Conservation (phyloP, 2,113 vertebrate genomes). For the Opisthocomus hoazin region DNA sequence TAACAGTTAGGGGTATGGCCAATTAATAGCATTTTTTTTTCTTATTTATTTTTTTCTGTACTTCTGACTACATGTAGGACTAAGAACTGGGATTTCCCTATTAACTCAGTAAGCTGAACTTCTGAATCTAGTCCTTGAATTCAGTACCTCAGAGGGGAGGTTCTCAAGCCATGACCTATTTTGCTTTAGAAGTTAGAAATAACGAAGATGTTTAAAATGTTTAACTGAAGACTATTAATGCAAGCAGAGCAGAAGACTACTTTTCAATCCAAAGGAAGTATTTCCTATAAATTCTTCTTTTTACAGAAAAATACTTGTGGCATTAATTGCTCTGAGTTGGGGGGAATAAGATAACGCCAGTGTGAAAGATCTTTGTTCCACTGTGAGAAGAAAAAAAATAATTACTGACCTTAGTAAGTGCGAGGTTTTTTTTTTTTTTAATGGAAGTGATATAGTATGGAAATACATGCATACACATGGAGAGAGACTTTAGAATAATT, state of each 20-base stretch:
- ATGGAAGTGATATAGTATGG: background rate
- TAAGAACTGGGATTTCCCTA: background rate
- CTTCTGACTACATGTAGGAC: background rate
- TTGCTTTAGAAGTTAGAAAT: background rate
- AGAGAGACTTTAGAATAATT: background rate
- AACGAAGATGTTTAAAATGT: background rate
- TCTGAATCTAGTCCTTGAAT: background rate
- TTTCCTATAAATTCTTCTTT: background rate
- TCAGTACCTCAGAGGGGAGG: background rate
- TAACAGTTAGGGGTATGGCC: slow-evolving; percentile 6
- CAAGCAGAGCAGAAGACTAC: background rate
- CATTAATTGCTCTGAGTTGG: background rate
- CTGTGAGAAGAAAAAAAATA: background rate
- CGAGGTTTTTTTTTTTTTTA: background rate
- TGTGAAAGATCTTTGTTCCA: background rate
- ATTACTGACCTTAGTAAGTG: background rate
- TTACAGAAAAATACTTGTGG: background rate
- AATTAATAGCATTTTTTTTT: slow-evolving; percentile 35
- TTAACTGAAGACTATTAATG: background rate
- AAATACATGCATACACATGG: background rate
- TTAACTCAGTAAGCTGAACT: background rate
- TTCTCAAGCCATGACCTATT: background rate
- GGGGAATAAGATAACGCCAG: background rate
- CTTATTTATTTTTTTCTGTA: background rate
- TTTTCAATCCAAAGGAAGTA: background rate